Evolutionary conservation across 2,113 vertebrate species (phyloP), one percentile per base, ranked within the genome.

Genomic region (Spea bombifrons): DNA sequence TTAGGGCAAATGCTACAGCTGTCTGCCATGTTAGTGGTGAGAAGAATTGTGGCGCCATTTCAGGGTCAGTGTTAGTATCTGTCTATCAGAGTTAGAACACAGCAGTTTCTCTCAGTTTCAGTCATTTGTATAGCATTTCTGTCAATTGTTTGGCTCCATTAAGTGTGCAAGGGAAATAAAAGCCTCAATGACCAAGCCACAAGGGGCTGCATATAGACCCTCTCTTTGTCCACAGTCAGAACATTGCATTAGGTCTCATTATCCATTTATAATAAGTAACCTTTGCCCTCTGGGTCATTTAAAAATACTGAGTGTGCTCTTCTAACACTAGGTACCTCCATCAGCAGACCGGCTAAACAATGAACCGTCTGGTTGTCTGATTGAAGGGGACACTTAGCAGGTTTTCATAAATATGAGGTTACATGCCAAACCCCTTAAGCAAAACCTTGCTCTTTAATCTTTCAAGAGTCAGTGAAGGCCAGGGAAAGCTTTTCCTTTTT

Each of bases 211-310:
- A 85, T 89, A 92, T 89, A 92, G 91, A 89, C 88, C 87, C 88
- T 90, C 87, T 89, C 90, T 92, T 92, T 92, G 90, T 90, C 90
- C 89, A 85, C 85, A 85, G 88, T 89, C 87, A 71, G 90, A 92
- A 88, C 85, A 88, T 86, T 92, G 88, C 92, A 93, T 93, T 93
- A 93, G 90, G 90, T 90, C 92, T 93, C 92, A 93, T 93, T 93
- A 94, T 92, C 92, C 91, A 92, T 94, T 94, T 90, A 93, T 93
- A 93, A 93, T 92, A 91, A 85, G 88, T 86, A 90, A 92, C 91
- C 92, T 93, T 88, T 93, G 89, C 79, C 88, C 92, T 79, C 74
- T 83, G 82, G 92, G 93, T 93, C 92, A 92, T 70, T 88, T 89
- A 85, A 91, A 89, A 90, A 87, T 90, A 87, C 89, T 89, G 88